A percentile compares a stretch with the other conserved stretches of the same genome.
Conservation (phyloP, 1,140 invertebrate genomes). For the Vanessa tameamea region DNA sequence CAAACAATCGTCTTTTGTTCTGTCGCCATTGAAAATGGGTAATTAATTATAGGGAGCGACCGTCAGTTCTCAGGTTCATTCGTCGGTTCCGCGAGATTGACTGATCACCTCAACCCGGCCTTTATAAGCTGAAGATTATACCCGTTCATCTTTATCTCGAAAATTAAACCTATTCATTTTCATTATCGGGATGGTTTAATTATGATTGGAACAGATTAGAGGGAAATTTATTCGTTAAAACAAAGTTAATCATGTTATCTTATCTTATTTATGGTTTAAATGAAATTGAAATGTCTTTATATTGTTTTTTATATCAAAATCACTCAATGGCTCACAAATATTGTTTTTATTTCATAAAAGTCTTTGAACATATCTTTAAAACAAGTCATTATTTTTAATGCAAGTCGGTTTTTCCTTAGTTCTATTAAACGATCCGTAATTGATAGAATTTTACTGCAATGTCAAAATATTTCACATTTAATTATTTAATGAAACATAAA, state of each 20-base stretch:
- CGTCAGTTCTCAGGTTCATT: constrained; percentile 21
- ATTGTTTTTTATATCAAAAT: no score
- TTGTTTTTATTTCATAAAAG: no score
- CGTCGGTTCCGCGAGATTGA: constrained; percentile 16
- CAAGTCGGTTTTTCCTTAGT: no score
- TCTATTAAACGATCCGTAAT: no score
- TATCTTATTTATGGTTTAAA: no score
- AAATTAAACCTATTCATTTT: constrained; percentile 13
- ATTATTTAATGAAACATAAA: no score
- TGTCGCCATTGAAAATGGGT: constrained; percentile 1
- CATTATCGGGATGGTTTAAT: constrained; percentile 10
- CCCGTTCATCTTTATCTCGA: constrained; percentile 11
- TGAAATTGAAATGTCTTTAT: background rate
- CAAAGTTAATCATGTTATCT: background rate
- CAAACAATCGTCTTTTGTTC: constrained; percentile 9
- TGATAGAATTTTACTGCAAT: no score
- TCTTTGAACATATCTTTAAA: no score
- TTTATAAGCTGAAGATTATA: constrained; percentile 14
- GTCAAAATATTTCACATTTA: no score
- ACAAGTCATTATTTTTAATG: no score
- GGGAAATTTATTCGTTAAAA: background rate
- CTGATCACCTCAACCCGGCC: constrained; percentile 13
- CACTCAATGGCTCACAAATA: no score
- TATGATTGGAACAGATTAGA: constrained; percentile 8
- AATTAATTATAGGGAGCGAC: constrained; percentile 8